phyloP scores from a whole-genome alignment of 1,140 invertebrate genomes.

The Eumeta japonica region DNA sequence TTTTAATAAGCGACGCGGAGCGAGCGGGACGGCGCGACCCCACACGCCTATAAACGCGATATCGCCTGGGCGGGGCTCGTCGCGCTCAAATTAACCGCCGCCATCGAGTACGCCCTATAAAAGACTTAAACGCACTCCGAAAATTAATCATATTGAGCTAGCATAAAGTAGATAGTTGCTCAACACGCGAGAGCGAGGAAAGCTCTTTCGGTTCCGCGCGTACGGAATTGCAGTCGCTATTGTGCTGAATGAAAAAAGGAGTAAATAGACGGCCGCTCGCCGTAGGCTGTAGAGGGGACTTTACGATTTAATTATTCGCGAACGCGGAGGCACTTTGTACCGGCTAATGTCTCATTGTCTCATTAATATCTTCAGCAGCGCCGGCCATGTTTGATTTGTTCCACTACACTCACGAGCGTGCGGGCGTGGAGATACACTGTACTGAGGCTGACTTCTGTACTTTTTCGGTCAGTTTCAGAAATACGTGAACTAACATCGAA shows the following conservation, averaged over 20 bases:
- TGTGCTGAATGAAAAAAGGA: slow-evolving; percentile 58
- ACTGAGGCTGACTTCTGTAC: too few species aligned
- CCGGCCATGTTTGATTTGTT: slow-evolving; percentile 55
- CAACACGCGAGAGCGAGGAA: slow-evolving; percentile 12
- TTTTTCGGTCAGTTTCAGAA: too few species aligned
- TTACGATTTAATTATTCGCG: slow-evolving; percentile 59
- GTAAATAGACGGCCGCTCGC: slow-evolving; percentile 49
- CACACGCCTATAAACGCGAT: slow-evolving; percentile 49
- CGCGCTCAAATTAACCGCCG: slow-evolving; percentile 53
- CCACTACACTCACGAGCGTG: too few species aligned
- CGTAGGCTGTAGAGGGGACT: slow-evolving; percentile 52
- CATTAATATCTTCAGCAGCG: slow-evolving; percentile 50
- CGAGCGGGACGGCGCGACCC: slow-evolving; percentile 42
- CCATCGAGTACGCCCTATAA: slow-evolving; percentile 43
- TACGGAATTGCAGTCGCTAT: slow-evolving; percentile 48
- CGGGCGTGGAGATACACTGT: too few species aligned
- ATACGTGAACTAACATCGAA: too few species aligned
- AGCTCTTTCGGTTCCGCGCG: slow-evolving; percentile 24
- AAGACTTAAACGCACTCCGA: slow-evolving; percentile 4
- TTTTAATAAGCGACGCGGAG: slow-evolving; percentile 53
- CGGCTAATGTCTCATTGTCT: slow-evolving; percentile 57
- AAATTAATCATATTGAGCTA: slow-evolving; percentile 10
- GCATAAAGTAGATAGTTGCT: slow-evolving; percentile 15
- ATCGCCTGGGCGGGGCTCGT: slow-evolving; percentile 46
- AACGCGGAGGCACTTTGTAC: slow-evolving; percentile 57